Evolutionary conservation across 2,113 vertebrate species (phyloP), one percentile per base, ranked within the genome.

Genomic region (Phyllostomus hastatus): DNA sequence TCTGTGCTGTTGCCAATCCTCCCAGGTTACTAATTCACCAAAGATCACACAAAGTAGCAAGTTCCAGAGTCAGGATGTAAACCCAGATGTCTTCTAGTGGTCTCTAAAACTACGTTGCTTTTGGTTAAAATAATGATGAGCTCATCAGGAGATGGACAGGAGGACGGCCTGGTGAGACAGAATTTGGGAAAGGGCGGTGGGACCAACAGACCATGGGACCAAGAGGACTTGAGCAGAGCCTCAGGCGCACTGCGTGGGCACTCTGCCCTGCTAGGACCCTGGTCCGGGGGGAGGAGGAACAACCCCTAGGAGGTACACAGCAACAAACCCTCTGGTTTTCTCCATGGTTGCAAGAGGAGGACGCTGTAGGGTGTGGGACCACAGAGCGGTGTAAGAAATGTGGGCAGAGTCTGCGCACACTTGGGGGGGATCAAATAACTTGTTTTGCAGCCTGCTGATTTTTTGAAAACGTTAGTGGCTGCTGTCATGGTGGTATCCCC

Each of bases 221-320:
- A 0, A 43, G 14, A 82, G 46, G 16, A 48, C 72, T 38, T 61
- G 80, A 7, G 1, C 33, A 14, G 43, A 85, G 10, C 54, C 41
- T 15, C 48, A 31, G 41, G 15, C 0, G 0, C 10, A 9, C 24
- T 22, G 16, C 33, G 1, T 1, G 0, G 35, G 26, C 20, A 12
- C 41, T 82, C 43, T 17, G 8, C 26, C 50, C 43, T 83, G 75
- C 35, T 28, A 33, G 16, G 50, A 24, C 19, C 16, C 48, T 54
- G 8, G 10, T 33, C 57, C 76, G 52, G 10, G 16, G 31, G 66
- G 48, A 75, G 26, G 52, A 54, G 75, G 35, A 38, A 66, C 28
- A 61, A 28, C 7, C 16, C n/a, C 28, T 41, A 9, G 19, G 70
- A 81, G 26, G 28, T n/a, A 2, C n/a, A 8, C 6, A 35, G 35